Evolutionary conservation across 2,113 vertebrate species (phyloP).

Genomic region (Ciconia stormi): DNA sequence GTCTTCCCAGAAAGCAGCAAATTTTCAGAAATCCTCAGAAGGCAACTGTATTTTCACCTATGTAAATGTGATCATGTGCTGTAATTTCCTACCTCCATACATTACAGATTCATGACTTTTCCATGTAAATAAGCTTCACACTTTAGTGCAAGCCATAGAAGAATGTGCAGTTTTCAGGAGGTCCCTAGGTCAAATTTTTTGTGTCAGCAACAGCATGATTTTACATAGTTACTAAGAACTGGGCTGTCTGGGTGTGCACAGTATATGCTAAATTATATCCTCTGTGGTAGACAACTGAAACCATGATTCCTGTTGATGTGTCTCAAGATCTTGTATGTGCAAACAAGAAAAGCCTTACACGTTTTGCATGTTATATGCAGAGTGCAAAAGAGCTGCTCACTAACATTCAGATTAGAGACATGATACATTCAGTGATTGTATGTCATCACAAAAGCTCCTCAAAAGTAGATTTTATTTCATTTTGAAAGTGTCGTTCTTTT

Average conservation of each 20-base stretch:
- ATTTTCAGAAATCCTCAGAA: not conserved
- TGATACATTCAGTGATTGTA: not conserved
- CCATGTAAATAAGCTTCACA: not conserved
- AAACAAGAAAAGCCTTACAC: not conserved
- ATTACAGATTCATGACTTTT: not conserved
- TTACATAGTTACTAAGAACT: not conserved
- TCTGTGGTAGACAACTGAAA: not conserved
- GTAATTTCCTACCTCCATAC: not conserved
- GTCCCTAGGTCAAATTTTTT: not conserved
- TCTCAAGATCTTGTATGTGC: not conserved
- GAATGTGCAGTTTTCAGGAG: not conserved
- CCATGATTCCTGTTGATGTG: rapidly evolving
- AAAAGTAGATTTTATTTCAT: not conserved
- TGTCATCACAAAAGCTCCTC: not conserved
- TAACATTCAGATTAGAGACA: not conserved
- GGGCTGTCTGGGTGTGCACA: not conserved
- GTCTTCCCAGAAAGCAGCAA: not conserved
- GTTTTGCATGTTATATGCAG: not conserved
- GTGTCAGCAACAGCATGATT: not conserved
- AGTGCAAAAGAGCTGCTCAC: not conserved
- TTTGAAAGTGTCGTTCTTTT: not conserved
- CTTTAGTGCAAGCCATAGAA: not conserved
- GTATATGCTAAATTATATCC: not conserved
- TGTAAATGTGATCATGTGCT: not conserved
- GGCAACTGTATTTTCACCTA: not conserved